These are phyloP conservation scores for Colaptes auratus DNA, from an alignment of 2,113 vertebrate species.

Conservation along the genomic window DNA sequence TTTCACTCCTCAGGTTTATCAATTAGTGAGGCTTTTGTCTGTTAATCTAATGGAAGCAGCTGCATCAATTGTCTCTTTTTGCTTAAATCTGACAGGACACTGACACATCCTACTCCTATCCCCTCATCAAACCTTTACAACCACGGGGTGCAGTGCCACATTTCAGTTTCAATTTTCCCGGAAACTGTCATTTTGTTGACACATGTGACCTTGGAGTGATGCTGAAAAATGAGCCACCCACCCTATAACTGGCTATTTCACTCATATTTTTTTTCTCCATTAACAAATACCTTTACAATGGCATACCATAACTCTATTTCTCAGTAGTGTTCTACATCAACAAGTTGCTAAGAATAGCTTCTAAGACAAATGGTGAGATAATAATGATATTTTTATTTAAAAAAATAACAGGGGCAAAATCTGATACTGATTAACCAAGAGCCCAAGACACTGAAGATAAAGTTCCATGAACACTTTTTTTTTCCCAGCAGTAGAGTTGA, in stretches of 20 bases:
- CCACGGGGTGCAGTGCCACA: not conserved
- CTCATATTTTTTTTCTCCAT: not conserved
- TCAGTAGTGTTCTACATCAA: not conserved
- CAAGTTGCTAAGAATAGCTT: not conserved
- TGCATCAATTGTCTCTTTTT: not conserved
- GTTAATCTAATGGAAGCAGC: not conserved
- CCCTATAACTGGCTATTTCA: not conserved
- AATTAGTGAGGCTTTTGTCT: not conserved
- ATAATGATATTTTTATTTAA: not conserved
- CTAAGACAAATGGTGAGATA: not conserved
- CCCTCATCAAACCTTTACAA: not conserved
- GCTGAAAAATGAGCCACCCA: not conserved
- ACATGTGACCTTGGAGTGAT: not conserved
- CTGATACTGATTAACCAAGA: not conserved
- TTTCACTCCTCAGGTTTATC: not conserved
- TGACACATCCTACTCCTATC: fast-evolving
- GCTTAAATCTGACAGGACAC: not conserved
- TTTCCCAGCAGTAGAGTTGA: slow-evolving; percentile 11
- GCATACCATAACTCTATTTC: not conserved
- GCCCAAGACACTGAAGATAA: not conserved
- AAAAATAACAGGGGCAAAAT: not conserved
- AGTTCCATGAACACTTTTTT: not conserved
- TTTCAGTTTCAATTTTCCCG: not conserved
- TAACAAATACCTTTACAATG: not conserved
- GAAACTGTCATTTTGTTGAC: not conserved